Conservation (phyloP, 2,888 invertebrate genomes). For the Entomobrya proxima region DNA sequence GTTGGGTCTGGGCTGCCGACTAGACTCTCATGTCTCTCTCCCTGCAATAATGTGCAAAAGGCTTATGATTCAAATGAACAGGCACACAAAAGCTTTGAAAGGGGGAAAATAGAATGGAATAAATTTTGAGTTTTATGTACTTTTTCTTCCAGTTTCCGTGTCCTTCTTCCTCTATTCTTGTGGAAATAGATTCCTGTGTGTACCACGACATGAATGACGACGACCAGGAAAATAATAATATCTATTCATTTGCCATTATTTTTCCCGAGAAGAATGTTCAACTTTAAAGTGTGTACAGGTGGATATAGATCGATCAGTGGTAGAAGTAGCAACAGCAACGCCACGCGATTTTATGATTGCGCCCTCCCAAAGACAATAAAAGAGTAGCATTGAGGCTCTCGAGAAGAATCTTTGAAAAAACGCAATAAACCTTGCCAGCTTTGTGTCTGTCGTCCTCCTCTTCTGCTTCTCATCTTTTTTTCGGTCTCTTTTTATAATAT, state of each 20-base stretch:
- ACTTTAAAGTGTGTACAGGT: no score
- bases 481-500: no score
- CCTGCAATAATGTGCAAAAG: neutral
- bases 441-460: no score
- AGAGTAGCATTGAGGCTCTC: neutral
- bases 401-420: neutral
- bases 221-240: slow-evolving; percentile 10
- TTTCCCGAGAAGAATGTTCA: no score
- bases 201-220: neutral
- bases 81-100: neutral
- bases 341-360: no score
- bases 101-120: slow-evolving; percentile 32
- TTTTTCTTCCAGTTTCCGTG: neutral
- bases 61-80: neutral
- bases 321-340: no score
- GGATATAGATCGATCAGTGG: no score
- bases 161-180: neutral
- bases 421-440: no score
- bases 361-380: slow-evolving; percentile 46
- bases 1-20: no score
- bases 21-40: neutral
- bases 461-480: no score
- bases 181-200: no score
- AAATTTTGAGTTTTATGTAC: slow-evolving; percentile 29
- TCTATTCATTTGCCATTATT: slow-evolving; percentile 15